Conservation (phyloP, 2,113 vertebrate genomes). For the Canis aureus region DNA sequence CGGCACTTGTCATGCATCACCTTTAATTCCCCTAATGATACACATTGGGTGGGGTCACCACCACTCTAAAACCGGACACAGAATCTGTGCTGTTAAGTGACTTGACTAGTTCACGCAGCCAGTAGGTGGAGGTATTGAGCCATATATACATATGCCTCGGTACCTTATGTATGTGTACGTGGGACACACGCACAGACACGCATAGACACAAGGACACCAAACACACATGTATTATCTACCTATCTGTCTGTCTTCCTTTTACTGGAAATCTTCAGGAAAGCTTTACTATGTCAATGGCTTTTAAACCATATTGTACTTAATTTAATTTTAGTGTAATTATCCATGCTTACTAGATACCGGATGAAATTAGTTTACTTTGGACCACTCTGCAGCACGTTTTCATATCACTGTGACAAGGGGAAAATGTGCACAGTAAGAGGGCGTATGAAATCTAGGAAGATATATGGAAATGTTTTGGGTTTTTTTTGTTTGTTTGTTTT, state of each 20-base stretch:
- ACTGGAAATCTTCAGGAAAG: background rate
- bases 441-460: background rate
- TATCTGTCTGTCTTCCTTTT: background rate
- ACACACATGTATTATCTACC: background rate
- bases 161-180: no score
- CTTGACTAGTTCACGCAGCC: background rate
- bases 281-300: background rate
- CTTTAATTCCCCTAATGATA: background rate
- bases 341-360: background rate
- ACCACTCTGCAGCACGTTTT: background rate
- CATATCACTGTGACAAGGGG: background rate
- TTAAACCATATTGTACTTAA: background rate
- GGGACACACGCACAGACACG: background rate
- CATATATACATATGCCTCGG: background rate
- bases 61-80: background rate
- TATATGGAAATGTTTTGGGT: background rate
- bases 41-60: no score
- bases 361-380: background rate
- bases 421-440: background rate
- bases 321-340: background rate
- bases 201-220: background rate
- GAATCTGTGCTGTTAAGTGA: background rate
- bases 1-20: accelerated
- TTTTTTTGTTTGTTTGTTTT: no score
- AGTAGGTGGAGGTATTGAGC: conserved; percentile 79